A percentile compares a stretch with the other conserved stretches of the same genome.
Conservation (phyloP, 30 jellyfish, hydroid and myxozoan species). For the Sanderia malayensis region DNA sequence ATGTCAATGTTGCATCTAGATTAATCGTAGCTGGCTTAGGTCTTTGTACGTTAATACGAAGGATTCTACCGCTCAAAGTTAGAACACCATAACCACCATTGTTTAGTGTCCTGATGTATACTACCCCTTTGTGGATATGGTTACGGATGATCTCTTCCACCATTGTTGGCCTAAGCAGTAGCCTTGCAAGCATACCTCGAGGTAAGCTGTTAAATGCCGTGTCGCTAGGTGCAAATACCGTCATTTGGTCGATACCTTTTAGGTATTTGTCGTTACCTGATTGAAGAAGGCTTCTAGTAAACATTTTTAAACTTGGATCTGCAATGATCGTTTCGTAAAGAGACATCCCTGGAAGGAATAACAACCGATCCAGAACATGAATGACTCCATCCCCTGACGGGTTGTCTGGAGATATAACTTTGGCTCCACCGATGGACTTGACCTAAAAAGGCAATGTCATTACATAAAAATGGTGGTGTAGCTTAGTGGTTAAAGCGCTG, state of each 20-base stretch:
- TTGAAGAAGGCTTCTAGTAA: conserved; percentile 13
- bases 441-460: conserved; percentile 24
- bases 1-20: conserved; percentile 18
- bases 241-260: conserved; percentile 26
- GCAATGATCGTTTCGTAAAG: conserved; percentile 32
- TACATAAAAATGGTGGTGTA: too few species aligned
- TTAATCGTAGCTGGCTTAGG: conserved; percentile 23
- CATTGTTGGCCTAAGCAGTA: conserved; percentile 22
- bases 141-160: conserved; percentile 26
- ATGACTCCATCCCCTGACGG: conserved; percentile 48
- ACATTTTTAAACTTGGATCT: conserved; percentile 26
- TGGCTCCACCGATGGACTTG: conserved; percentile 35
- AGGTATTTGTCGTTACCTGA: conserved; percentile 31
- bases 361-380: conserved; percentile 32
- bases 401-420: conserved; percentile 40
- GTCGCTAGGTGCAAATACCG: conserved; percentile 71
- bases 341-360: conserved; percentile 26
- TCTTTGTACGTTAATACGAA: conserved; percentile 10
- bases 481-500: too few species aligned
- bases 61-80: conserved; percentile 37
- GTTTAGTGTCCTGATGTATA: conserved; percentile 12
- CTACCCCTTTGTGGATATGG: conserved; percentile 46
- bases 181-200: conserved; percentile 4
- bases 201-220: conserved; percentile 45
- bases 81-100: conserved; percentile 41